Evolutionary conservation across 2,113 vertebrate species (phyloP).

Genomic region (Psephotus haematonotus): DNA sequence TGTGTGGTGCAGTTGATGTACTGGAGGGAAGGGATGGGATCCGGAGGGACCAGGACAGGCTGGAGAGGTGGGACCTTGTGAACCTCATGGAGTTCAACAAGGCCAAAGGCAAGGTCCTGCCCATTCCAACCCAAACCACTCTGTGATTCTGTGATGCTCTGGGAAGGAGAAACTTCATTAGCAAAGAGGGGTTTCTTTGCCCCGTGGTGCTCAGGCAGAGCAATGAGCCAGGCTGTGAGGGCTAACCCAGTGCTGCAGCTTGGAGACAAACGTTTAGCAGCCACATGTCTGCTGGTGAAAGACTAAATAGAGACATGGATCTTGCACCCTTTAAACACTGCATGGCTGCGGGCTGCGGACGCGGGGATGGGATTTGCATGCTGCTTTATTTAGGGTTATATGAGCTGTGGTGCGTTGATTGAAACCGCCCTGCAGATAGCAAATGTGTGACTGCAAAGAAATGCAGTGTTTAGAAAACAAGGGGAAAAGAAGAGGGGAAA

Average conservation of each 20-base stretch:
- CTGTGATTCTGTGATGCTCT: neutral
- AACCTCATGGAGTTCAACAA: neutral
- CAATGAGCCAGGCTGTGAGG: accelerated
- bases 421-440: neutral
- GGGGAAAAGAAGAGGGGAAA: neutral
- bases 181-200: neutral
- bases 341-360: neutral
- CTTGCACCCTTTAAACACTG: neutral
- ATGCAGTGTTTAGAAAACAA: neutral
- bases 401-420: neutral
- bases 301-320: neutral
- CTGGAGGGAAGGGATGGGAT: neutral
- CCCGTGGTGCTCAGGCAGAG: neutral
- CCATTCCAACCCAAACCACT: neutral
- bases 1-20: neutral
- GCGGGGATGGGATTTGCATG: neutral
- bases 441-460: neutral
- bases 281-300: neutral
- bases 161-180: neutral
- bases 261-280: neutral
- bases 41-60: neutral
- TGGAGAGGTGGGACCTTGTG: neutral
- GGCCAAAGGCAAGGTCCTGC: neutral
- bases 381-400: neutral
- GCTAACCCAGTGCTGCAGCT: neutral